Percentiles rank a stretch among this genome's conserved stretches.
phyloP scores from a whole-genome alignment of 2,113 vertebrate genomes.

The Trachemys scripta region DNA sequence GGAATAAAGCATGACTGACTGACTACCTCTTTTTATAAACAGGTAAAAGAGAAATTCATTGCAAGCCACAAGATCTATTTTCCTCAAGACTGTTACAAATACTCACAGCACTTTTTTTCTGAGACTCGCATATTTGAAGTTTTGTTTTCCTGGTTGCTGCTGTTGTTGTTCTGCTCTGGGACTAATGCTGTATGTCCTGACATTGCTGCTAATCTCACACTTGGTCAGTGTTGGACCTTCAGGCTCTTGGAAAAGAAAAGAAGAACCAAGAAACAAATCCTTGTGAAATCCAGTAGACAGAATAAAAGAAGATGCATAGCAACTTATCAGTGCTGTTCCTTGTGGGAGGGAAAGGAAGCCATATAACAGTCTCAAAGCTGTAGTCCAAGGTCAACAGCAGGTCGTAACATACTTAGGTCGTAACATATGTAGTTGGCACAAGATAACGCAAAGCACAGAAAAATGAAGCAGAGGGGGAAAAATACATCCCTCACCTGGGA shows the following conservation, averaged over 20 bases:
- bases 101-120: constrained; percentile 85
- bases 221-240: not conserved
- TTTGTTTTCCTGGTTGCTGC: constrained; percentile 48
- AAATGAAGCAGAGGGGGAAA: not conserved
- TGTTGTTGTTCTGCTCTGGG: constrained; percentile 31
- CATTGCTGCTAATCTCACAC: constrained; percentile 60
- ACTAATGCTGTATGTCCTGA: constrained; percentile 34
- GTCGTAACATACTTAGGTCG: not conserved
- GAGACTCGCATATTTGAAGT: constrained; percentile 56
- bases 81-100: not conserved
- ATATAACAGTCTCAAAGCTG: not conserved
- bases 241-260: not conserved
- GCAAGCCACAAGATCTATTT: not conserved
- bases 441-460: not conserved
- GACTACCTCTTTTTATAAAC: not conserved
- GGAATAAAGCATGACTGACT: not conserved
- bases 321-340: fast-evolving
- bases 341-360: not conserved
- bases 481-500: not conserved
- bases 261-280: not conserved
- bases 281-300: not conserved
- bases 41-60: not conserved
- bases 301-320: not conserved
- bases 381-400: not conserved
- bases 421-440: not conserved